These are phyloP conservation scores for Discoglossus pictus DNA, from an alignment of 2,797 vertebrate genomes.

Conservation along the genomic window DNA sequence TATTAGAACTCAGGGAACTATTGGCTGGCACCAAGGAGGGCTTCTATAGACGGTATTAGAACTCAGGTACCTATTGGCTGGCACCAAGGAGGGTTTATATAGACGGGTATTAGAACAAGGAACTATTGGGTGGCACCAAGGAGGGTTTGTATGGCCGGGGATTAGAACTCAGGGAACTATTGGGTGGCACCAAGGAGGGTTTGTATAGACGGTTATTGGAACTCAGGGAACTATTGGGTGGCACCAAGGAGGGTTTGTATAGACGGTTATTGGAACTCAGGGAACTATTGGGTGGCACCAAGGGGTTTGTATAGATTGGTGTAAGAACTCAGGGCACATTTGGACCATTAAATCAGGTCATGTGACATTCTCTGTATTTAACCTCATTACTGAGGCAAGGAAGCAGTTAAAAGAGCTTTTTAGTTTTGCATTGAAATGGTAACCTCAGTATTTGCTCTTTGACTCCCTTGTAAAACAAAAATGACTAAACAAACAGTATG, in stretches of 20 bases:
- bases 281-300: constrained; percentile 40
- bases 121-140: constrained; percentile 39
- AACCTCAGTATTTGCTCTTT: constrained; percentile 15
- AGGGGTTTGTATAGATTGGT: constrained; percentile 15
- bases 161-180: no score
- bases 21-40: constrained; percentile 23
- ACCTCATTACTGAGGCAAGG: no score
- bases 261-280: no score
- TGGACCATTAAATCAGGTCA: constrained; percentile 47
- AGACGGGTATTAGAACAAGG: no score
- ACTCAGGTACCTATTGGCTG: constrained; percentile 49
- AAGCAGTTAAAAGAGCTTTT: not conserved
- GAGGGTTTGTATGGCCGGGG: constrained; percentile 27
- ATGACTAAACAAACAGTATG: no score
- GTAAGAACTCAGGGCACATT: constrained; percentile 13
- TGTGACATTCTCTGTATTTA: accelerated
- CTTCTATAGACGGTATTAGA: no score
- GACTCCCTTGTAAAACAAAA: constrained; percentile 35
- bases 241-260: constrained; percentile 22
- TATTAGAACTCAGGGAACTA: no score
- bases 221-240: constrained; percentile 48
- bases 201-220: no score
- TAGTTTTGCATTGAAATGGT: constrained; percentile 24
- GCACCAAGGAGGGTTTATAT: constrained; percentile 21
- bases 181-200: constrained; percentile 16